Percentiles rank a stretch among this genome's conserved stretches.
Conservation (phyloP, 2,888 invertebrate genomes). For the Calameuta pallipes region DNA sequence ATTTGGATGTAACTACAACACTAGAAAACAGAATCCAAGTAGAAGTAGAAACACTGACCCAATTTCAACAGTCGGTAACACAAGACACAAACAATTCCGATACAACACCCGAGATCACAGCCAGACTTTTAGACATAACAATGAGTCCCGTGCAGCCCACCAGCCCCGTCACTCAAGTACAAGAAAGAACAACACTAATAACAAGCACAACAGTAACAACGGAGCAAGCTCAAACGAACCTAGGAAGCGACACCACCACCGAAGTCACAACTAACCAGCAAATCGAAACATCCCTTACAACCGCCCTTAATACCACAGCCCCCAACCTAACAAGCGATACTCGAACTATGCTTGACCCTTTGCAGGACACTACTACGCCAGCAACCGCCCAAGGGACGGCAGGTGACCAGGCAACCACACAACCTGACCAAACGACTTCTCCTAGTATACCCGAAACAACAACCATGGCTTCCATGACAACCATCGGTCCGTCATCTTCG, state of each 20-base stretch:
- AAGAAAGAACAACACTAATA: constrained; percentile 28
- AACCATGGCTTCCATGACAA: background rate
- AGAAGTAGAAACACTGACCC: constrained; percentile 4
- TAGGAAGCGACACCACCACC: constrained; percentile 6
- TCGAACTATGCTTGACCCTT: constrained; percentile 60
- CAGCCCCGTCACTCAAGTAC: constrained; percentile 7
- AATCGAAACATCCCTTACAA: constrained; percentile 23
- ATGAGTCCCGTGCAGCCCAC: constrained; percentile 26
- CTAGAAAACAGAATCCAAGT: background rate
- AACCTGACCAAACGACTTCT: constrained; percentile 39
- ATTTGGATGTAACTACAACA: background rate
- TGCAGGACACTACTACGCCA: constrained; percentile 59
- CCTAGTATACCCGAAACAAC: background rate
- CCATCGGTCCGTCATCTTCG: constrained; percentile 2
- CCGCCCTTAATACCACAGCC: constrained; percentile 40
- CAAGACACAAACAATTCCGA: background rate
- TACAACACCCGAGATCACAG: background rate
- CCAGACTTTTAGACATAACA: constrained; percentile 8
- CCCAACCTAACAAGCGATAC: constrained; percentile 42
- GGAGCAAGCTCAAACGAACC: constrained; percentile 11
- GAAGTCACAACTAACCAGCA: constrained; percentile 32
- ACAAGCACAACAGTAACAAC: constrained; percentile 27
- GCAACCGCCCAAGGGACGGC: constrained; percentile 65
- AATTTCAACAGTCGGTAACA: background rate
- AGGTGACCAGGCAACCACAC: constrained; percentile 46